Conservation (phyloP, 2,113 vertebrate genomes). For the Echinops telfairi region DNA sequence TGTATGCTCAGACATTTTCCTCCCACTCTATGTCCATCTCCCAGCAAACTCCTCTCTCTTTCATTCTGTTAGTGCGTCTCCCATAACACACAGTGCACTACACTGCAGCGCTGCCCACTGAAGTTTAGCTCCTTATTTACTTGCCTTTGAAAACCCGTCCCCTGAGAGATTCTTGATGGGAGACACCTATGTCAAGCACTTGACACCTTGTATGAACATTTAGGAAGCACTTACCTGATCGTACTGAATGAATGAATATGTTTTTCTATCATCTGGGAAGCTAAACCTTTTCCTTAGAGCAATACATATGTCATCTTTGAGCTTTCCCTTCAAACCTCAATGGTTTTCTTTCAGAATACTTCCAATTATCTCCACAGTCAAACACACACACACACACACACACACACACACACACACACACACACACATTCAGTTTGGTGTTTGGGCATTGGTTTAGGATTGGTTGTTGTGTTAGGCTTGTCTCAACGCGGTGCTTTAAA, state of each 20-base stretch:
- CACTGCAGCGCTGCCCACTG: not conserved
- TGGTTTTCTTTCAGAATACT: not conserved
- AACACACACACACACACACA: not conserved
- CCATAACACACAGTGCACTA: not conserved
- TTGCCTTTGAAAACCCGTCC: not conserved
- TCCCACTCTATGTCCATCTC: not conserved
- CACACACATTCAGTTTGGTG: not conserved
- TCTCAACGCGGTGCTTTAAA: not conserved
- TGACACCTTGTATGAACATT: not conserved
- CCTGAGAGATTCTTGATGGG: not conserved
- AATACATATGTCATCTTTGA: not conserved
- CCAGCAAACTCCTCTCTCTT: not conserved
- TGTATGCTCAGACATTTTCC: not conserved
- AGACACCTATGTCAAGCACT: not conserved
- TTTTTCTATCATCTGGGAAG: not conserved
- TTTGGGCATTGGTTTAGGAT: not conserved
- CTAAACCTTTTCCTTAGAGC: not conserved
- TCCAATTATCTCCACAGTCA: not conserved
- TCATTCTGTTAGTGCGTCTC: not conserved
- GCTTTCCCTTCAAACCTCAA: not conserved
- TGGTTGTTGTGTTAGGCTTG: not conserved
- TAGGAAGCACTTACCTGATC: not conserved
- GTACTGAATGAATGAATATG: not conserved
- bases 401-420: not conserved
- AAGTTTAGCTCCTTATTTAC: not conserved